These are phyloP conservation scores for Crypturellus tataupa DNA, from an alignment of 2,797 vertebrate species.

Conservation along the genomic window DNA sequence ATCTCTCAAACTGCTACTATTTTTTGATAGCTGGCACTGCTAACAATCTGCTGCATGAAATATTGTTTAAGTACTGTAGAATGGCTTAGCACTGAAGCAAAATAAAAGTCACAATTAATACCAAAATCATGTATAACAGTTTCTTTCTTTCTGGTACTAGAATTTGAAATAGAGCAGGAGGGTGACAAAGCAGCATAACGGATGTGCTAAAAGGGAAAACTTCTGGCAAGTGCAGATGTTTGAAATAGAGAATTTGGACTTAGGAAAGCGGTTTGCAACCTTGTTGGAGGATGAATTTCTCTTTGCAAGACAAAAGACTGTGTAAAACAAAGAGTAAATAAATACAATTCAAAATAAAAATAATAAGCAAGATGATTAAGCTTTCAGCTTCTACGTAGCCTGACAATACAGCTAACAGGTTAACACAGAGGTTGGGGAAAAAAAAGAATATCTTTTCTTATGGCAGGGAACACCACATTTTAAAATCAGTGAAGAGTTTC, in stretches of 20 bases:
- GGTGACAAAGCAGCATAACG: neutral
- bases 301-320: neutral
- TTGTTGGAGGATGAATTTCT: neutral
- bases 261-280: neutral
- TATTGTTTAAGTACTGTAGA: neutral
- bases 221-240: slow-evolving; percentile 31
- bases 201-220: slow-evolving; percentile 13
- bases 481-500: neutral
- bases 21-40: neutral
- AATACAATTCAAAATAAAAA: slow-evolving; percentile 29
- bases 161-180: neutral
- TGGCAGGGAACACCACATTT: rapidly evolving
- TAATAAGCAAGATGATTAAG: neutral
- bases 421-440: neutral
- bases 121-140: neutral
- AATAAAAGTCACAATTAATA: slow-evolving; percentile 11
- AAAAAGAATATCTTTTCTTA: neutral
- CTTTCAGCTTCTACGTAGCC: slow-evolving; percentile 11
- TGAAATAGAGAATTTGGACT: slow-evolving; percentile 52
- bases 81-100: neutral
- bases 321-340: neutral
- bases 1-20: neutral
- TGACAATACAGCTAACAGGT: slow-evolving; percentile 35
- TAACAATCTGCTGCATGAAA: neutral
- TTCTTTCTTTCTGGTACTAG: neutral